phyloP scores from a whole-genome alignment of 2,888 invertebrate species.

The Ophion obscuratus region DNA sequence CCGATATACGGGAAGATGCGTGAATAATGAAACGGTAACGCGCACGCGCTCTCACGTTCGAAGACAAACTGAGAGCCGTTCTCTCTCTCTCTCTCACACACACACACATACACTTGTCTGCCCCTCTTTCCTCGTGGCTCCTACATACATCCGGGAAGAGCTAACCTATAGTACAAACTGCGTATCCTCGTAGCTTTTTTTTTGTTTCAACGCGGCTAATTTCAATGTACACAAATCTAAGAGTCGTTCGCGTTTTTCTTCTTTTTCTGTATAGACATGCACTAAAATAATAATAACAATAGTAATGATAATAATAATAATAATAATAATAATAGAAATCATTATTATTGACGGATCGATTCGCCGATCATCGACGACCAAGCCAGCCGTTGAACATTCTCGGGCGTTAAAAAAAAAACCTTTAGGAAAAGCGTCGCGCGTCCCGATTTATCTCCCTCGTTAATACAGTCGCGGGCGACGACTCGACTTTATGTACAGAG shows the following conservation, averaged over 20 bases:
- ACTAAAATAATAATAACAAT: slow-evolving; percentile 24
- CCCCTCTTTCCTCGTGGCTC: slow-evolving; percentile 34
- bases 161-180: slow-evolving; percentile 59
- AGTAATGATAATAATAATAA: neutral
- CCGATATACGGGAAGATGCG: slow-evolving; percentile 56
- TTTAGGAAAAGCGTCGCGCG: slow-evolving; percentile 27
- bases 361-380: slow-evolving; percentile 10
- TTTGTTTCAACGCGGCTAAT: slow-evolving; percentile 28
- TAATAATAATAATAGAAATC: slow-evolving; percentile 11
- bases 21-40: slow-evolving; percentile 53
- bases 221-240: slow-evolving; percentile 59
- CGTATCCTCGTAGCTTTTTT: slow-evolving; percentile 21
- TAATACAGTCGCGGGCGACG: slow-evolving; percentile 20
- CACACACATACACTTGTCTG: neutral
- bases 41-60: slow-evolving; percentile 38
- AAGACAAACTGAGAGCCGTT: slow-evolving; percentile 41
- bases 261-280: slow-evolving; percentile 43
- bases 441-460: slow-evolving; percentile 21
- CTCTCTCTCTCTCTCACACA: neutral
- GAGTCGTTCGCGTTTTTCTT: slow-evolving; percentile 7
- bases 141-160: slow-evolving; percentile 57
- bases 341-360: slow-evolving; percentile 31
- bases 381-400: neutral
- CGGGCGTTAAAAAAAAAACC: slow-evolving; percentile 25
- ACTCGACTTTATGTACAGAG: slow-evolving; percentile 61